Base-by-base conservation (phyloP, 1,140 invertebrate genomes). In the Goniozus legneri region DNA sequence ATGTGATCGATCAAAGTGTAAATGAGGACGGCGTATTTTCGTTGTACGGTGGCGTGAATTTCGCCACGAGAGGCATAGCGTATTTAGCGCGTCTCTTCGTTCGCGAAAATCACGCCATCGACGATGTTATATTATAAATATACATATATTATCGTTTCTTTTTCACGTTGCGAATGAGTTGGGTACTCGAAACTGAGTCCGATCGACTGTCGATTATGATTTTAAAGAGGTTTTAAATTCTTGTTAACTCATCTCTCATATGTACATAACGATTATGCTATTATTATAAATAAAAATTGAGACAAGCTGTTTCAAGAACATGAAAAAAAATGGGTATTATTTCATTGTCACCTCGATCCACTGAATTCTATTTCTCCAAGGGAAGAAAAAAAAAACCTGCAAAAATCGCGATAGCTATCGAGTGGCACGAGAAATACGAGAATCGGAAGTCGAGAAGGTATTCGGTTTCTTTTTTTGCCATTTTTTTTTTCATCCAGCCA, bases 221-320 rank as follows among this genome's bases (percentile, higher is more conserved):
- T 44, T 46, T 56, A 54, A 56, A 47, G 54, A 62, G 52, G 49
- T 59, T 62, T 62, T 59, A n/a, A 56, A 62, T 62, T 60, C 53
- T 58, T 63, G 66, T 71, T 71, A 65, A 54, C 55, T 53, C 53
- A 55, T 61, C 60, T 58, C 56, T 52, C 54, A 62, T 58, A 55
- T 70, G 65, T 64, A 71, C 58, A 71, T 67, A 62, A 68, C 62
- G 58, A 71, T 69, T 65, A 71, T 71, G 71, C 69, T 66, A 70
- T 69, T 70, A 71, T 69, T 64, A 69, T 60, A 67, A 71, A 71
- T 67, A 73, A 71, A 73, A 52, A 65, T 66, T 64, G 54, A 43
- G 33, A 62, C 50, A 53, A 62, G 56, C 65, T 61, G 59, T 67
- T 66, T 66, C 58, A 55, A 46, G 64, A 58, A 64, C 36, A 18